Conservation (phyloP, 2,888 invertebrate species). For the Calliphora vomitoria region DNA sequence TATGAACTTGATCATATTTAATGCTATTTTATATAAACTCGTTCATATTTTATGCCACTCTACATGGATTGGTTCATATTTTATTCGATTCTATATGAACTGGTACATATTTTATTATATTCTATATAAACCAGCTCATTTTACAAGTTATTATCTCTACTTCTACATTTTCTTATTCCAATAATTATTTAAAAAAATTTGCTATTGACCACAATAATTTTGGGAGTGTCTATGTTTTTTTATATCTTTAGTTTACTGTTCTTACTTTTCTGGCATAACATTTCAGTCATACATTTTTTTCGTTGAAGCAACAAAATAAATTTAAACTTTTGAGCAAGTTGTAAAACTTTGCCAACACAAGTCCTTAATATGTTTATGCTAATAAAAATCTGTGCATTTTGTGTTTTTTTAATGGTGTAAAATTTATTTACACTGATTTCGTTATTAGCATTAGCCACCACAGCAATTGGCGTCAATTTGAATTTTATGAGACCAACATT, state of each 20-base stretch:
- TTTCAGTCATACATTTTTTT: neutral
- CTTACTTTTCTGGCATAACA: neutral
- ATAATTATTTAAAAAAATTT: too few relatives aligned
- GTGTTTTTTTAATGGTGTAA: neutral
- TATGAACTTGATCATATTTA: too few relatives aligned
- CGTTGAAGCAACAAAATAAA: neutral
- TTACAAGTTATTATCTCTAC: too few relatives aligned
- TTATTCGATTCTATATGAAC: too few relatives aligned
- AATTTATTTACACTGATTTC: conserved; percentile 40
- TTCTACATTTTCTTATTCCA: too few relatives aligned
- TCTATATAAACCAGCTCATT: too few relatives aligned
- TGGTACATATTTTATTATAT: too few relatives aligned
- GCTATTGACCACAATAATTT: too few relatives aligned
- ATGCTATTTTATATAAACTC: too few relatives aligned
- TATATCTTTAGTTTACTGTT: neutral
- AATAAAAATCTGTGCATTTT: conserved; percentile 47
- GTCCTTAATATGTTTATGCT: conserved; percentile 55
- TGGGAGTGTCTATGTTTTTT: too few relatives aligned
- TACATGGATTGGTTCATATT: too few relatives aligned
- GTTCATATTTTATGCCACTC: too few relatives aligned
- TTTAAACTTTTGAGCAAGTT: neutral
- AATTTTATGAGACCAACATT: conserved; percentile 47
- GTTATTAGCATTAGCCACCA: conserved; percentile 28
- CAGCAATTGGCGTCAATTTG: conserved; percentile 50
- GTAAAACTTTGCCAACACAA: conserved; percentile 9